Evolutionary conservation across 2,113 vertebrate species (phyloP).

Genomic region (Bombycilla garrulus): DNA sequence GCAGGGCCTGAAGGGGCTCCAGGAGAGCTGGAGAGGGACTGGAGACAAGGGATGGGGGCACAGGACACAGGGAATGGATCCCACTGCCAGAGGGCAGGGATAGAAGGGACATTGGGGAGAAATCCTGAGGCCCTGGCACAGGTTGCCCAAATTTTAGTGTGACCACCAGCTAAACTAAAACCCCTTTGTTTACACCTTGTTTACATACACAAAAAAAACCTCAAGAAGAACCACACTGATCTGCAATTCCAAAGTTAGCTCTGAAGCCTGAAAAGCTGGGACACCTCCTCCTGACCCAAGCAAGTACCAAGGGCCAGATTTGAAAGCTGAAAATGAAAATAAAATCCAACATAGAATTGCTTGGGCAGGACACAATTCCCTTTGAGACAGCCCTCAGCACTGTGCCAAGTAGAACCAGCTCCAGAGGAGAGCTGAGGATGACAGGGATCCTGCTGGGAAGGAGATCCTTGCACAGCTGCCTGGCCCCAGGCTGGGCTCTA

Average conservation of each 20-base stretch:
- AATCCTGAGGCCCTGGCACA: not conserved
- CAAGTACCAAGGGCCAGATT: not conserved
- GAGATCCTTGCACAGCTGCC: not conserved
- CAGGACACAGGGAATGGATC: not conserved
- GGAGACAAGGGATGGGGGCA: not conserved
- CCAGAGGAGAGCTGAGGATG: not conserved
- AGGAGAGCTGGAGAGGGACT: not conserved
- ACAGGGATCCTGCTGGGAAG: not conserved
- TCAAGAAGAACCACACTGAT: not conserved
- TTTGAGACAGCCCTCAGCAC: not conserved
- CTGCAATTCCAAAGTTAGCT: not conserved
- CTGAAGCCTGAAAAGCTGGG: not conserved
- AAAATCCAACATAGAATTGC: not conserved
- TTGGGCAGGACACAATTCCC: not conserved
- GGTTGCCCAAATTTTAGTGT: not conserved
- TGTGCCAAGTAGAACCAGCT: not conserved
- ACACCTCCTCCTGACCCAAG: not conserved
- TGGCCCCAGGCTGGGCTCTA: not conserved
- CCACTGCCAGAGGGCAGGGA: not conserved
- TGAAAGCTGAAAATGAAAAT: not conserved
- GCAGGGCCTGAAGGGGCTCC: not conserved
- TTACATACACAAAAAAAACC: too few relatives aligned
- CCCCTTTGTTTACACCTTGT: not conserved
- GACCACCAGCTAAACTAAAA: not conserved
- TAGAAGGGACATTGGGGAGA: not conserved